These are phyloP conservation scores for Cercopithecus neglectus DNA, from an alignment of 2,797 vertebrate genomes.

Conservation along the genomic window DNA sequence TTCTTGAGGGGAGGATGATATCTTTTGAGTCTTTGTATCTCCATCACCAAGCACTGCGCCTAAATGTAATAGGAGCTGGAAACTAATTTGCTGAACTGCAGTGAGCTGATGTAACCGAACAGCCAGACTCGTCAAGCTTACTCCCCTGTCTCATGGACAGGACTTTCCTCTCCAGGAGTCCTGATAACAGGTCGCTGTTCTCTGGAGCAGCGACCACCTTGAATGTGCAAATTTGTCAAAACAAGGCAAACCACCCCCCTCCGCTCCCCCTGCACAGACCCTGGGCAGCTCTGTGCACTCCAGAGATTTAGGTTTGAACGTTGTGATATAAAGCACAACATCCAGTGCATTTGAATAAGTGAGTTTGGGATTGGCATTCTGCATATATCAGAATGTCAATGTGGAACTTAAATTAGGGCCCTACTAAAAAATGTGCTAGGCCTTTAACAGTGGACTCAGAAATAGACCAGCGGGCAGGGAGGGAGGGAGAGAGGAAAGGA, in stretches of 20 bases:
- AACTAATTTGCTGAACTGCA: neutral
- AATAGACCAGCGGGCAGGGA: neutral
- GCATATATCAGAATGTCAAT: neutral
- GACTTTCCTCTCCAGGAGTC: neutral
- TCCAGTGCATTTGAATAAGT: neutral
- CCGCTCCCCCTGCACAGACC: neutral
- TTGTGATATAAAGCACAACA: neutral
- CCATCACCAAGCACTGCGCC: neutral
- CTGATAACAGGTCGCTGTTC: too few species aligned
- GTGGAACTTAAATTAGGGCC: neutral
- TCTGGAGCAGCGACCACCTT: neutral
- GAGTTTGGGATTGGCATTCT: neutral
- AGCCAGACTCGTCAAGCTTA: too few species aligned
- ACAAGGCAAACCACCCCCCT: neutral
- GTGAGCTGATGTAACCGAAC: neutral
- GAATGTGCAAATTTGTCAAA: neutral
- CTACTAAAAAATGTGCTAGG: neutral
- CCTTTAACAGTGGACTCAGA: neutral
- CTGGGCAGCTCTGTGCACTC: neutral
- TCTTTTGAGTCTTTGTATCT: neutral
- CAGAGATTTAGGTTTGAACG: neutral
- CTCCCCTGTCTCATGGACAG: too few species aligned
- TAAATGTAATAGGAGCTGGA: neutral
- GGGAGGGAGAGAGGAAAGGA: neutral
- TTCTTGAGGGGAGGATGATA: neutral